Conservation (phyloP, 2,888 invertebrate genomes). For the Hoplodrina ambigua region DNA sequence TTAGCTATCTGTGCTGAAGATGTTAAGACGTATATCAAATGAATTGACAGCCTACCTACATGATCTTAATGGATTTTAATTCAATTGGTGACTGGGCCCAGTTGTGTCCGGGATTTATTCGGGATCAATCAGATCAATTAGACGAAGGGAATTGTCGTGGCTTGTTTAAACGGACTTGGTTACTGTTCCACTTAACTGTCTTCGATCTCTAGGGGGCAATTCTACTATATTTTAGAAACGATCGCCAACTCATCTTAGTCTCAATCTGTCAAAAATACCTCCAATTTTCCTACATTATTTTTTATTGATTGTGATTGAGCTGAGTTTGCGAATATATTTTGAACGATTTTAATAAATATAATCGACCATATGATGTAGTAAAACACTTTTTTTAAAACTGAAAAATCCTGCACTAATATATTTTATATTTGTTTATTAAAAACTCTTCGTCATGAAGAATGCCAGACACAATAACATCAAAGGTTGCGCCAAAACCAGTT, state of each 20-base stretch:
- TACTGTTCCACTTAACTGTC: background rate
- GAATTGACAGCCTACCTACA: constrained; percentile 44
- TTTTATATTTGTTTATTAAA: background rate
- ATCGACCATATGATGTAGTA: too few species aligned
- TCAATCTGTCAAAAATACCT: too few species aligned
- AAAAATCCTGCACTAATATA: too few species aligned
- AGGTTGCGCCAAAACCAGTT: constrained; percentile 53
- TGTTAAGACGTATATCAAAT: constrained; percentile 53
- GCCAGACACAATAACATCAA: constrained; percentile 43
- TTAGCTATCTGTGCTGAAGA: constrained; percentile 48
- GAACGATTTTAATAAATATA: too few species aligned
- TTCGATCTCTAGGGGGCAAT: background rate
- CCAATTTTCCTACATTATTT: too few species aligned
- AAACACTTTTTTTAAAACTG: too few species aligned
- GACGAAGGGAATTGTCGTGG: constrained; percentile 34
- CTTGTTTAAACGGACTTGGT: constrained; percentile 9
- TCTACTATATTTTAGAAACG: too few species aligned
- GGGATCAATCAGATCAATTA: constrained; percentile 76
- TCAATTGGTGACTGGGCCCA: constrained; percentile 61
- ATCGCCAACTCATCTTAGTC: too few species aligned
- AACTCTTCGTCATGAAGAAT: constrained; percentile 2
- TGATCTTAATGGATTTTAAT: constrained; percentile 65
- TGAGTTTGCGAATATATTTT: too few species aligned
- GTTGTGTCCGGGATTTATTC: constrained; percentile 72
- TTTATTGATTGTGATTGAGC: too few species aligned